A percentile compares a stretch with the other conserved stretches of the same genome.
These are phyloP conservation scores for Lepeophtheirus nordmannii DNA, from an alignment of 2,888 invertebrate genomes.

Conservation along the genomic window DNA sequence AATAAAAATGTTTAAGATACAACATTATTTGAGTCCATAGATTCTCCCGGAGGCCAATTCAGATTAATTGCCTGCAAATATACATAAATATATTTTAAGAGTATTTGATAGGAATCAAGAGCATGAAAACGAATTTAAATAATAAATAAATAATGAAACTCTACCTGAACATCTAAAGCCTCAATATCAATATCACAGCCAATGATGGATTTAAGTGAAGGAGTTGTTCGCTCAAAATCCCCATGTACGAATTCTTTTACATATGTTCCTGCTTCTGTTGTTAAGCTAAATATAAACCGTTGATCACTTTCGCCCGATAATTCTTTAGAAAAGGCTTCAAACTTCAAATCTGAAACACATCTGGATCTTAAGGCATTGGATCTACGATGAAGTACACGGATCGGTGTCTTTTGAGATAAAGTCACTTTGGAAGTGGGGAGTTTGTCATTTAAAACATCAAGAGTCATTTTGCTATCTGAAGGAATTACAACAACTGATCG, in stretches of 20 bases:
- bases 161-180: constrained; percentile 65
- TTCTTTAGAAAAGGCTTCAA: constrained; percentile 41
- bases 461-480: constrained; percentile 32
- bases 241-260: constrained; percentile 95
- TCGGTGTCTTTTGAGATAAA: constrained; percentile 67
- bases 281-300: constrained; percentile 47
- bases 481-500: constrained; percentile 43
- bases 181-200: constrained; percentile 62
- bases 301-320: constrained; percentile 33
- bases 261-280: constrained; percentile 83
- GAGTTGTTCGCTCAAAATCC: constrained; percentile 74
- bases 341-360: constrained; percentile 37
- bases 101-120: too few relatives aligned
- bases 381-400: constrained; percentile 73
- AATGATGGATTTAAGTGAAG: constrained; percentile 54
- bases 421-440: constrained; percentile 39
- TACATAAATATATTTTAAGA: not conserved
- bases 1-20: too few relatives aligned
- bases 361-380: constrained; percentile 53
- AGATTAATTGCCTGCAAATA: constrained; percentile 27
- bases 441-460: constrained; percentile 40
- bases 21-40: too few relatives aligned
- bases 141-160: not conserved
- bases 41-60: constrained; percentile 27
- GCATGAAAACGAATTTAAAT: not conserved